Conservation (phyloP, 1,140 invertebrate genomes). For the Andrena cerasifolii region DNA sequence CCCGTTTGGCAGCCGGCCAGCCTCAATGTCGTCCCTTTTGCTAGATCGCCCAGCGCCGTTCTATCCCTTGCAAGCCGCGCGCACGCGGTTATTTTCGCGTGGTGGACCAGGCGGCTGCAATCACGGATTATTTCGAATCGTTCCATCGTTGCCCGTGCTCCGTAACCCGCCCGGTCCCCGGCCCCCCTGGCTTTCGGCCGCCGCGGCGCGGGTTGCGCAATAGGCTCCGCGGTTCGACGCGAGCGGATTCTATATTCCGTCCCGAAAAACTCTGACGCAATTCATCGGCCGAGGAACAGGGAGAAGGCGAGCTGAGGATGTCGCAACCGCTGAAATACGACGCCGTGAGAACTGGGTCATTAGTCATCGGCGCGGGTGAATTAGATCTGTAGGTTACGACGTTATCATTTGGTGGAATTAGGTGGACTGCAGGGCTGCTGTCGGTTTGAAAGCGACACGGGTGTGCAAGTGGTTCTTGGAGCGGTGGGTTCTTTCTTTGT, state of each 20-base stretch:
- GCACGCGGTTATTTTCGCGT: constrained; percentile 63
- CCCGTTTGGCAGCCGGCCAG: constrained; percentile 63
- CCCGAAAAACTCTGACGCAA: constrained; percentile 32
- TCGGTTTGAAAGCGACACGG: too few relatives aligned
- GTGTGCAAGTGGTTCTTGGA: too few relatives aligned
- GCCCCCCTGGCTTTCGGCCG: background rate
- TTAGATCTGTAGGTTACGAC: background rate
- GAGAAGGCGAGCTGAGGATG: background rate
- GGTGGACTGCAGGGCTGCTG: background rate
- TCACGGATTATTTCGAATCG: constrained; percentile 58
- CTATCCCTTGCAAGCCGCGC: constrained; percentile 55
- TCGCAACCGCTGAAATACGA: constrained; percentile 9
- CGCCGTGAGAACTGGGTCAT: constrained; percentile 42
- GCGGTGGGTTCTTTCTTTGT: too few relatives aligned
- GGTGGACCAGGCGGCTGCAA: constrained; percentile 30
- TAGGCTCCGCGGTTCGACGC: background rate
- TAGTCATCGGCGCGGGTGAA: constrained; percentile 27
- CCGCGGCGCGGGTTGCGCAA: constrained; percentile 43
- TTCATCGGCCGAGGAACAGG: constrained; percentile 15
- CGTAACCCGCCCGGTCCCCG: too few relatives aligned
- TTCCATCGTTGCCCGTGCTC: constrained; percentile 13
- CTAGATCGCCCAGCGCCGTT: constrained; percentile 57
- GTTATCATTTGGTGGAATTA: constrained; percentile 4
- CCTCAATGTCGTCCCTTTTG: constrained; percentile 62
- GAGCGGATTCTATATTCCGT: background rate